Evolutionary conservation across 2,113 vertebrate genomes (phyloP).

Genomic region (Paralichthys olivaceus): DNA sequence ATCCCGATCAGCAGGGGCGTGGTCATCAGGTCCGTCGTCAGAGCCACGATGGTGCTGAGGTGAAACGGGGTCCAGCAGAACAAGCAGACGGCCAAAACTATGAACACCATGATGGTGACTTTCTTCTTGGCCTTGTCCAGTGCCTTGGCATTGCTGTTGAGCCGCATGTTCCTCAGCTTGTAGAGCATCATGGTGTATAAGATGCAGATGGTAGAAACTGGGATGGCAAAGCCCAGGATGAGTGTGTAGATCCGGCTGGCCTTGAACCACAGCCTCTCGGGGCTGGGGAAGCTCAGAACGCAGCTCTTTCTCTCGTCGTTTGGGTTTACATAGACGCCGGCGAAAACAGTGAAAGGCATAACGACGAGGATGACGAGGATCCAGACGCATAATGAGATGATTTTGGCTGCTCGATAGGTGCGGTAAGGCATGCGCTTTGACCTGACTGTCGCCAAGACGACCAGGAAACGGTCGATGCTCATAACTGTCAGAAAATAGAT

Average conservation of each 20-base stretch:
- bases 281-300: slow-evolving; percentile 89
- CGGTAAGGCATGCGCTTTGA: slow-evolving; percentile 87
- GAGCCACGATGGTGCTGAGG: slow-evolving; percentile 89
- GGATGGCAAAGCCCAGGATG: slow-evolving; percentile 90
- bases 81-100: slow-evolving; percentile 89
- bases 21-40: slow-evolving; percentile 89
- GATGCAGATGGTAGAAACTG: slow-evolving; percentile 89
- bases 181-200: slow-evolving; percentile 90
- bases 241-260: slow-evolving; percentile 90
- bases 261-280: slow-evolving; percentile 89
- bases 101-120: slow-evolving; percentile 91
- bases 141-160: slow-evolving; percentile 88
- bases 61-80: slow-evolving; percentile 95
- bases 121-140: slow-evolving; percentile 92
- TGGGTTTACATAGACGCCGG: slow-evolving; percentile 80
- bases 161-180: slow-evolving; percentile 87
- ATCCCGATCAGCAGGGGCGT: slow-evolving; percentile 88
- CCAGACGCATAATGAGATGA: slow-evolving; percentile 90
- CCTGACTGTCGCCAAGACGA: slow-evolving; percentile 86
- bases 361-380: slow-evolving; percentile 88
- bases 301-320: slow-evolving; percentile 86
- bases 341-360: slow-evolving; percentile 89
- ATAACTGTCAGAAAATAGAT: slow-evolving; percentile 92
- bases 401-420: slow-evolving; percentile 86
- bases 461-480: slow-evolving; percentile 91